phyloP scores from a whole-genome alignment of 1,140 invertebrate genomes.

The Neodiprion pinetum region DNA sequence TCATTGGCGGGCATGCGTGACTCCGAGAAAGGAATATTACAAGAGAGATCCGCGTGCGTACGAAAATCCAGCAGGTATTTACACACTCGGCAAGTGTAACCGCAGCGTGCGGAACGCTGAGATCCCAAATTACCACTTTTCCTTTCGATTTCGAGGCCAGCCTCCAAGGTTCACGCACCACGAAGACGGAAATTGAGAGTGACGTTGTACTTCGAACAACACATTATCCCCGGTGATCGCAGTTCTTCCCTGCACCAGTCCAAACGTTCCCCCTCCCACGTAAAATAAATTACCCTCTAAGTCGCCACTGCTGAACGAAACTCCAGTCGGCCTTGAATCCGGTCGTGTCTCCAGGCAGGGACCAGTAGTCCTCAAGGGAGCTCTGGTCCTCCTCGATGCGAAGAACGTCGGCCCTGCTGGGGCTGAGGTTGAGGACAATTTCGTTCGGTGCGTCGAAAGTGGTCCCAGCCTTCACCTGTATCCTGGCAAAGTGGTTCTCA shows the following conservation, averaged over 20 bases:
- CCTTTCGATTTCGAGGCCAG: not conserved
- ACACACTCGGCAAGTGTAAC: not conserved
- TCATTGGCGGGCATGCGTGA: no score
- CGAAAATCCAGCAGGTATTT: not conserved
- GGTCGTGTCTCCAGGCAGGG: conserved; percentile 53
- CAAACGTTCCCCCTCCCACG: conserved; percentile 43
- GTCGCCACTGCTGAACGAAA: conserved; percentile 75
- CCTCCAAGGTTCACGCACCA: conserved; percentile 1
- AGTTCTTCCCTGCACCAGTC: not conserved
- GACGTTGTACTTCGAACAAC: no score
- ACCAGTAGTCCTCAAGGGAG: conserved; percentile 56
- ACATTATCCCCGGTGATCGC: not conserved
- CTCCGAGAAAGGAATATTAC: no score
- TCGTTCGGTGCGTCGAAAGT: conserved; percentile 33
- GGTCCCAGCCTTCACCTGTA: not conserved
- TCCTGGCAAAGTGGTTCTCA: not conserved
- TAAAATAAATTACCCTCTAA: conserved; percentile 61
- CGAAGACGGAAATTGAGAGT: no score
- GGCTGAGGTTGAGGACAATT: conserved; percentile 62
- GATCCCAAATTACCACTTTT: not conserved
- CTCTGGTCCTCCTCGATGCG: conserved; percentile 60
- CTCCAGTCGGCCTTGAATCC: conserved; percentile 70
- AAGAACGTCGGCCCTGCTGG: conserved; percentile 58
- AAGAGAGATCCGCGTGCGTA: no score
- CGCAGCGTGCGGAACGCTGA: not conserved